Conservation (phyloP, 2,113 vertebrate species). For the Centropus bengalensis region DNA sequence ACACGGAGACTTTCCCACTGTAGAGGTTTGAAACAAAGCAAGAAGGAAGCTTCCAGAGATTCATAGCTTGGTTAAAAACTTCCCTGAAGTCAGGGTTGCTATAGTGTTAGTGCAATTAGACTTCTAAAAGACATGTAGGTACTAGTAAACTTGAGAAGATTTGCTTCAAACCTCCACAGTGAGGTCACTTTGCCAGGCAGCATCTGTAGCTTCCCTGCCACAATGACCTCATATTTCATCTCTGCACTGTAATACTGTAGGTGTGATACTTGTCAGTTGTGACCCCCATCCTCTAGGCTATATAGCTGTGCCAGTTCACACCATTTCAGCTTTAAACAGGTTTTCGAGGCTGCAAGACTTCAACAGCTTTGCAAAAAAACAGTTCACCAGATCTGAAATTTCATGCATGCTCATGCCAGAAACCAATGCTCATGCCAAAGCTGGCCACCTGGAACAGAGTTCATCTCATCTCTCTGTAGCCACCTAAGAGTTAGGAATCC, state of each 20-base stretch:
- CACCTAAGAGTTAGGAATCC: neutral
- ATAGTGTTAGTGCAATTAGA: neutral
- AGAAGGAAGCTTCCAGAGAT: constrained; percentile 33
- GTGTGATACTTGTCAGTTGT: constrained; percentile 11
- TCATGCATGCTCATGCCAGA: neutral
- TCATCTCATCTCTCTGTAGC: neutral
- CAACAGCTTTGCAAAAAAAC: neutral
- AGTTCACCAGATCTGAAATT: neutral
- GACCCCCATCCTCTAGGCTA: constrained; percentile 20
- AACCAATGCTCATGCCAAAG: neutral
- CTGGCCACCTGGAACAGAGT: neutral
- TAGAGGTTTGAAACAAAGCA: neutral
- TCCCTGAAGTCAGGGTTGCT: constrained; percentile 39
- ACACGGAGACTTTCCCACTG: neutral
- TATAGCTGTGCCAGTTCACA: neutral
- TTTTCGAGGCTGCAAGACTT: neutral
- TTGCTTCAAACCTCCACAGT: no score
- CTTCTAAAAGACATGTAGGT: neutral
- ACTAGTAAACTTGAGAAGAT: constrained; percentile 14
- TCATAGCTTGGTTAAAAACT: neutral
- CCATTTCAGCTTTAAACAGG: neutral
- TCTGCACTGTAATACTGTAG: neutral
- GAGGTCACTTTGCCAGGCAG: neutral
- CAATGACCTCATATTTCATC: neutral
- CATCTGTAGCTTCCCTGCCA: neutral